Evolutionary conservation across 92 coral and sea anemone species (phyloP).

Genomic region (Nematostella vectensis): DNA sequence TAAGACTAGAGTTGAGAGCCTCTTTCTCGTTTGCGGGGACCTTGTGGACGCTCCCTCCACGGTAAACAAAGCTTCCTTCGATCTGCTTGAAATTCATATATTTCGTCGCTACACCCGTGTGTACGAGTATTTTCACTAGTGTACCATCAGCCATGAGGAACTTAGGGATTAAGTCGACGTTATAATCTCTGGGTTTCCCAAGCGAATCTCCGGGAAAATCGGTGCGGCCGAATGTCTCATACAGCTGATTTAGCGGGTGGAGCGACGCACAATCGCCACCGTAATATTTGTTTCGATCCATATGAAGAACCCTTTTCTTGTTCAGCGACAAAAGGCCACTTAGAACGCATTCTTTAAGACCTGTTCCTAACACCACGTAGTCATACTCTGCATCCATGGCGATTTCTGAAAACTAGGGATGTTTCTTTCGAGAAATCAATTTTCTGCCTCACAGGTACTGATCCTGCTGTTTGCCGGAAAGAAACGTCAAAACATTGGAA

Average conservation of each 20-base stretch:
- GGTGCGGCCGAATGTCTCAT: conserved; percentile 45
- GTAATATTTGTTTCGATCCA: conserved; percentile 78
- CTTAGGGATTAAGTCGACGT: conserved; percentile 86
- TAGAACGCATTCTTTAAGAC: conserved; percentile 91
- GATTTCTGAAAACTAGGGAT: conserved; percentile 2
- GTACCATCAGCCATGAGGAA: conserved; percentile 84
- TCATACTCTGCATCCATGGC: conserved; percentile 82
- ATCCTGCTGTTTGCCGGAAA: too few species aligned
- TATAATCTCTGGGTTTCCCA: conserved; percentile 68
- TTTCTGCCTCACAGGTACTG: too few species aligned
- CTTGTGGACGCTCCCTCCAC: conserved; percentile 64
- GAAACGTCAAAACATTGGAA: too few species aligned
- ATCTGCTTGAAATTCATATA: conserved; percentile 83
- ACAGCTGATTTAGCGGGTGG: conserved; percentile 61
- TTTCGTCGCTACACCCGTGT: conserved; percentile 74
- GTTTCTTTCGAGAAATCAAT: conserved; percentile 4
- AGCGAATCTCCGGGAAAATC: conserved; percentile 29
- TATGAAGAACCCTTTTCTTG: conserved; percentile 76
- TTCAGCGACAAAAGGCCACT: conserved; percentile 79
- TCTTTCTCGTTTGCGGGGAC: conserved; percentile 87
- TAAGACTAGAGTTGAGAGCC: conserved; percentile 58
- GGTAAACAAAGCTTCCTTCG: conserved; percentile 85
- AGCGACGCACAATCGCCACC: conserved; percentile 91
- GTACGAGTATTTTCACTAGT: conserved; percentile 68
- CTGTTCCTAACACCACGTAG: conserved; percentile 85